A percentile compares a stretch with the other conserved stretches of the same genome.
These are phyloP conservation scores for Parelbella ahira DNA, from an alignment of 2,888 invertebrate species.

Conservation along the genomic window DNA sequence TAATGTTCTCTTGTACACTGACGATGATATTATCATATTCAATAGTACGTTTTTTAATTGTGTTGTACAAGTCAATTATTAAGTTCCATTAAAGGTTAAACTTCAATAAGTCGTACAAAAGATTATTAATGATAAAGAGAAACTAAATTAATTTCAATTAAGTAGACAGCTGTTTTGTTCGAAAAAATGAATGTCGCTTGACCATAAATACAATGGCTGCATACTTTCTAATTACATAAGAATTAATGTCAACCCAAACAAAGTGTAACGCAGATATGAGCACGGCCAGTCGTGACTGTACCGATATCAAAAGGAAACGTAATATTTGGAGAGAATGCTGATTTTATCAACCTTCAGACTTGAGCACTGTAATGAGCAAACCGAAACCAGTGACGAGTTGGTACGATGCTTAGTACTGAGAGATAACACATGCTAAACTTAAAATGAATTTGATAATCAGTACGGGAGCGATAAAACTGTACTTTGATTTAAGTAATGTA, in stretches of 20 bases:
- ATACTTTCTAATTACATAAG: slow-evolving; percentile 25
- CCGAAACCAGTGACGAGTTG: too few species aligned
- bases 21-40: too few species aligned
- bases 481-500: too few species aligned
- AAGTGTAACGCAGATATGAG: slow-evolving; percentile 12
- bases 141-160: slow-evolving; percentile 16
- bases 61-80: too few species aligned
- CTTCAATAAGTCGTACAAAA: too few species aligned
- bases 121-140: not conserved
- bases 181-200: slow-evolving; percentile 15
- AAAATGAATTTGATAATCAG: not conserved
- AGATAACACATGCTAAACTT: too few species aligned
- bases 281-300: slow-evolving; percentile 18
- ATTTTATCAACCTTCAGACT: slow-evolving; percentile 7
- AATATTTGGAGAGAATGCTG: slow-evolving; percentile 10
- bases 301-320: slow-evolving; percentile 18
- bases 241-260: slow-evolving; percentile 18
- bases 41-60: too few species aligned
- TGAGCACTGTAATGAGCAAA: too few species aligned
- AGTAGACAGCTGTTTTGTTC: slow-evolving; percentile 12
- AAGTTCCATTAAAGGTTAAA: too few species aligned
- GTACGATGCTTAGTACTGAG: too few species aligned
- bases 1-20: too few species aligned
- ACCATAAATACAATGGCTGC: slow-evolving; percentile 20
- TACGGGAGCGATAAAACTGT: too few species aligned